Percentiles rank a stretch among this genome's conserved stretches.
Conservation (phyloP, 2,888 invertebrate genomes). For the Falcaria lacertinaria region DNA sequence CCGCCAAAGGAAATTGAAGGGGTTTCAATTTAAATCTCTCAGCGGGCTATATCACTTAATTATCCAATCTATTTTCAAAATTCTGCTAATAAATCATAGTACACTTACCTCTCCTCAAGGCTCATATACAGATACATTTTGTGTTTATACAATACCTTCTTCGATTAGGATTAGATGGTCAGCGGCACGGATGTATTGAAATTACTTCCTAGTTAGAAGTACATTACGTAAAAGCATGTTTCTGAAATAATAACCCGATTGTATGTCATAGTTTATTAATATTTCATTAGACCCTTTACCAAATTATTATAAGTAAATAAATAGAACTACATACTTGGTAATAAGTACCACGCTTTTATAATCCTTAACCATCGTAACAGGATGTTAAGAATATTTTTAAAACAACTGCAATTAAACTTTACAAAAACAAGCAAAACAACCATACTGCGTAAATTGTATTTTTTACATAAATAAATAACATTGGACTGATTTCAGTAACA, state of each 20-base stretch:
- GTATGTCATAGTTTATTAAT: constrained; percentile 74
- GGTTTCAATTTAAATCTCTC: too few relatives aligned
- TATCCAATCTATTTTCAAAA: too few relatives aligned
- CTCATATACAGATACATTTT: too few relatives aligned
- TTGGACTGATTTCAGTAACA: constrained; percentile 27
- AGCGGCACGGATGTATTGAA: too few relatives aligned
- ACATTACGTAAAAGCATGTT: constrained; percentile 1
- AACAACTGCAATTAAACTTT: constrained; percentile 69
- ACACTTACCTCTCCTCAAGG: too few relatives aligned
- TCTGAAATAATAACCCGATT: constrained; percentile 8
- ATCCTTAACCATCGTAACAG: constrained; percentile 52
- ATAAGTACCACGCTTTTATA: constrained; percentile 69
- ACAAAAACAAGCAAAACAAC: constrained; percentile 71
- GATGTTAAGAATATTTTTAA: constrained; percentile 46
- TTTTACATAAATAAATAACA: constrained; percentile 39
- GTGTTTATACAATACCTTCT: too few relatives aligned
- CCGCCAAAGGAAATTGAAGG: too few relatives aligned
- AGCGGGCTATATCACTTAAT: too few relatives aligned
- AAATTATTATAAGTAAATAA: constrained; percentile 79
- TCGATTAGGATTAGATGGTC: too few relatives aligned
- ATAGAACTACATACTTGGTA: constrained; percentile 75
- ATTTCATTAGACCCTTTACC: constrained; percentile 80
- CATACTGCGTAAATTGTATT: constrained; percentile 51
- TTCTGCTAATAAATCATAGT: too few relatives aligned
- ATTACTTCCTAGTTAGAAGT: too few relatives aligned